Conservation (phyloP, 2,888 invertebrate species). For the Abscondita cerata region DNA sequence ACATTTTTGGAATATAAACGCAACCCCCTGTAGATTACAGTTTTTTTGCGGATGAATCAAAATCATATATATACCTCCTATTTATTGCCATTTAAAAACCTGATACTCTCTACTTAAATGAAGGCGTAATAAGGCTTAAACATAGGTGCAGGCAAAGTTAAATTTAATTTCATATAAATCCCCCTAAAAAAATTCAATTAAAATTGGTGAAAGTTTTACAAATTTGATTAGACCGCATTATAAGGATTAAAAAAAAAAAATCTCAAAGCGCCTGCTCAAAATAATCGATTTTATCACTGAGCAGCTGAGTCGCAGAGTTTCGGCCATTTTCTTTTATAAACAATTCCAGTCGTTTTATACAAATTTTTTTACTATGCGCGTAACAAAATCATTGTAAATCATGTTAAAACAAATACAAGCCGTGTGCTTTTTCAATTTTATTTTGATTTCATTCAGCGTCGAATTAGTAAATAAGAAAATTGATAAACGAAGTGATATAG, state of each 20-base stretch:
- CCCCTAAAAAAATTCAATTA: too few species aligned
- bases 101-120: too few species aligned
- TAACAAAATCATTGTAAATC: constrained; percentile 6
- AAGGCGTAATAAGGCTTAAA: too few species aligned
- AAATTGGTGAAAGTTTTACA: too few species aligned
- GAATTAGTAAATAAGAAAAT: constrained; percentile 14
- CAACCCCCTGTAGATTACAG: too few species aligned
- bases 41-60: too few species aligned
- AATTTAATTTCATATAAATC: too few species aligned
- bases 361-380: constrained; percentile 26
- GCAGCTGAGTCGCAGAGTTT: constrained; percentile 23
- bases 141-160: too few species aligned
- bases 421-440: constrained; percentile 16
- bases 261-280: constrained; percentile 20
- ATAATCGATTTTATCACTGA: constrained; percentile 20
- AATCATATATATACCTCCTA: too few species aligned
- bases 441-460: constrained; percentile 5
- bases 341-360: constrained; percentile 26
- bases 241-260: constrained; percentile 10
- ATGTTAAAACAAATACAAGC: constrained; percentile 14
- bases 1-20: too few species aligned
- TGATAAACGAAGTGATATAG: constrained; percentile 58
- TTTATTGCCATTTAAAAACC: too few species aligned
- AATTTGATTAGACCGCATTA: constrained; percentile 10
- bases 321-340: constrained; percentile 31